Base-by-base conservation (phyloP, 2,113 vertebrate species). In the Myotis davidii region DNA sequence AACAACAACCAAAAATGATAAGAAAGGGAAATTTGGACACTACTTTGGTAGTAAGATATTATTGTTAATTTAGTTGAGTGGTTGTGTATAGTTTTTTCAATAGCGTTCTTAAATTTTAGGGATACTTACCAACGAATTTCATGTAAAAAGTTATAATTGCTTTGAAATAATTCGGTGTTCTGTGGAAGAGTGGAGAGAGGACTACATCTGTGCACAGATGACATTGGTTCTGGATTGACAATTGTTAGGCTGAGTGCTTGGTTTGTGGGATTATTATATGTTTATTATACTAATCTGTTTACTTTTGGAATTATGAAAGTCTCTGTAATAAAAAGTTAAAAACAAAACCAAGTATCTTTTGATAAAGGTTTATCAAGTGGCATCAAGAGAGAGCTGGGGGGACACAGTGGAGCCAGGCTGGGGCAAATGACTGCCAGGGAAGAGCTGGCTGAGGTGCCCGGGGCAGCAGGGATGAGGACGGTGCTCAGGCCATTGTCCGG, bases 11-110 rank as follows among this genome's bases (percentile, higher is more conserved):
- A 77, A 70, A 32, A 88, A 69, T 45, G 17, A 34, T 13, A 5
- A 81, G 59, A 92, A 95, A 94, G 29, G 64, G 2, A 85, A 78
- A 69, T 84, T 32, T 65, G 65, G 73, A 90, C 27, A 70, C 32
- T 42, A 70, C n/a, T 61, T 78, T 69, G 20, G 6, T 78, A 54
- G 42, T 74, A 79, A 64, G 70, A 79, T 69, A 85, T 54, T 50
- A 73, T 59, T 67, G 7, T 45, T 85, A 50, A 32, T 25, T 86
- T 86, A n/a, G 32, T 39, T 85, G 56, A 74, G 17, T 73, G 5
- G n/a, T 56, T 92, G 48, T 42, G 1, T 21, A 4, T 72, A 10
- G 10, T 52, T 93, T 54, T 92, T 88, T 59, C 34, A 73, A 65
- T 5, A 83, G 25, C 9, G 0, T 65, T 48, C 52, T 42, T 77